A percentile compares a stretch with the other conserved stretches of the same genome.
phyloP scores from a whole-genome alignment of 2,888 invertebrate genomes.

The Metallyticus violacea region DNA sequence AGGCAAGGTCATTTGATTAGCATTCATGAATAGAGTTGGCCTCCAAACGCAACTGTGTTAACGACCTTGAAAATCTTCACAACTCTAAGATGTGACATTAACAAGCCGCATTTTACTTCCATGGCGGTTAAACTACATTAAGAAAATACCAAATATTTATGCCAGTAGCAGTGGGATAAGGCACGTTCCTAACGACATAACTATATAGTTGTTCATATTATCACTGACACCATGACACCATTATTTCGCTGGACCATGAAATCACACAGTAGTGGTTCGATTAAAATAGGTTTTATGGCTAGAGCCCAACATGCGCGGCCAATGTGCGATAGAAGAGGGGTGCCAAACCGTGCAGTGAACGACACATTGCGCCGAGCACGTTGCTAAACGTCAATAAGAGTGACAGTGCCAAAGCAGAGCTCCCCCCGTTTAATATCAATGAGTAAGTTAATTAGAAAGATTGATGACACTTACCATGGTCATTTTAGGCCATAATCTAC shows the following conservation, averaged over 20 bases:
- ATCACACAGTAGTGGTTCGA: neutral
- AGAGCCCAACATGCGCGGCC: neutral
- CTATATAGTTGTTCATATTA: neutral
- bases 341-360: conserved; percentile 5
- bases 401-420: neutral
- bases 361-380: neutral
- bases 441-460: neutral
- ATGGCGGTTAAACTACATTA: neutral
- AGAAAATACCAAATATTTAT: neutral
- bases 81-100: neutral
- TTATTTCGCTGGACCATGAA: neutral
- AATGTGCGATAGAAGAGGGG: conserved; percentile 5
- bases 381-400: conserved; percentile 9
- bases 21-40: conserved; percentile 11
- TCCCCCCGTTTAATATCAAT: neutral
- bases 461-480: conserved; percentile 32
- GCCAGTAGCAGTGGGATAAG: neutral
- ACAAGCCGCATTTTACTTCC: neutral
- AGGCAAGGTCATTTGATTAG: conserved; percentile 14
- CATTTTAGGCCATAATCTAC: conserved; percentile 32
- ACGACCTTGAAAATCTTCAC: conserved; percentile 11
- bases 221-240: neutral
- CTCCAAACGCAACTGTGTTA: conserved; percentile 1
- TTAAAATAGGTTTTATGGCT: conserved; percentile 13
- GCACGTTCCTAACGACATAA: neutral